These are phyloP conservation scores for Pipistrellus pygmaeus DNA, from an alignment of 2,797 vertebrate species.

Conservation along the genomic window DNA sequence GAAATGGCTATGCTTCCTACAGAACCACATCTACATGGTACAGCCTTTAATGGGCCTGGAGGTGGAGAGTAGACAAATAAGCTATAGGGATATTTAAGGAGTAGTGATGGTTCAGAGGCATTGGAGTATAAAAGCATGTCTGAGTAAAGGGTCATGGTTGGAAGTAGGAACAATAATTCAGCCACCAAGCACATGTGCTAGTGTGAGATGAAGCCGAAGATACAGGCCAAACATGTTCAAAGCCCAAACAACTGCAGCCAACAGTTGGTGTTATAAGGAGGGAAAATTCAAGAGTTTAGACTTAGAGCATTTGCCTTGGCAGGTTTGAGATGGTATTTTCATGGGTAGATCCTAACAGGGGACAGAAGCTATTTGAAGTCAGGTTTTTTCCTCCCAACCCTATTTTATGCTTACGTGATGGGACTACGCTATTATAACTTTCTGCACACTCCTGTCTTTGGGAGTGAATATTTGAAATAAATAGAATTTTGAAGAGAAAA, in stretches of 20 bases:
- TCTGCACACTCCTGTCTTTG: background rate
- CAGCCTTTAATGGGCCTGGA: background rate
- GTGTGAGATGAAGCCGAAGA: background rate
- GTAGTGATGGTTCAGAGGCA: rapidly evolving
- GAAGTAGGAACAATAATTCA: background rate
- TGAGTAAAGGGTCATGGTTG: background rate
- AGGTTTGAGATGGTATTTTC: background rate
- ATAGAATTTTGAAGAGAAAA: constrained; percentile 40
- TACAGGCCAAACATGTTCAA: background rate
- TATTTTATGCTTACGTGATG: background rate
- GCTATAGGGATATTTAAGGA: background rate
- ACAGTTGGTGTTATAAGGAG: rapidly evolving
- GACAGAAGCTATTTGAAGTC: background rate
- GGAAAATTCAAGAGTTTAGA: background rate
- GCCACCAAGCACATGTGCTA: background rate
- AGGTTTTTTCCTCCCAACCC: background rate
- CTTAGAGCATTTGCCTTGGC: background rate
- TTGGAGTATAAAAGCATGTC: background rate
- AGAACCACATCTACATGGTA: background rate
- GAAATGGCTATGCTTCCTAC: background rate
- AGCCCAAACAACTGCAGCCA: background rate
- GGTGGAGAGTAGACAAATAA: background rate
- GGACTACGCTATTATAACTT: background rate
- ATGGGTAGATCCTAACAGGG: background rate
- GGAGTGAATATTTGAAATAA: constrained; percentile 49